Conservation (phyloP, 2,888 invertebrate genomes). For the Rotaria magnacalcarata region DNA sequence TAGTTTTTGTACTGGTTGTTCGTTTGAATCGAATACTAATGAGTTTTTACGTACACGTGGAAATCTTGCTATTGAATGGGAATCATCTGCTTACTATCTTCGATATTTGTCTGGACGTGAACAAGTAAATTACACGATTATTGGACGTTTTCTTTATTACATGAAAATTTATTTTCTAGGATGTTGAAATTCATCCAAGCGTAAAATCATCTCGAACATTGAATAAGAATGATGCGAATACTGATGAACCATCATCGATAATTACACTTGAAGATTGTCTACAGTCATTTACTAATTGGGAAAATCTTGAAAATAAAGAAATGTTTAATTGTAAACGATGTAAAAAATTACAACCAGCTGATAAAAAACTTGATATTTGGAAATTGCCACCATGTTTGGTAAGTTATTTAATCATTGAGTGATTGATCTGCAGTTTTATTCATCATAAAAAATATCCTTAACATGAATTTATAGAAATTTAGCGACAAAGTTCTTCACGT, state of each 20-base stretch:
- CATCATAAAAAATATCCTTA: too few relatives aligned
- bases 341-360: slow-evolving; percentile 71
- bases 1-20: slow-evolving; percentile 78
- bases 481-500: too few relatives aligned
- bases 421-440: too few relatives aligned
- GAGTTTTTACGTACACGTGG: slow-evolving; percentile 54
- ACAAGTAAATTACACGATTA: slow-evolving; percentile 61
- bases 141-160: not conserved
- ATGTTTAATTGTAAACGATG: slow-evolving; percentile 78
- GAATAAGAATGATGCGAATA: not conserved
- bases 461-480: too few relatives aligned
- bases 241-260: not conserved
- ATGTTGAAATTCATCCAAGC: not conserved
- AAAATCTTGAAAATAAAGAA: slow-evolving; percentile 69
- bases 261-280: slow-evolving; percentile 70
- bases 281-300: slow-evolving; percentile 72
- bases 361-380: slow-evolving; percentile 78
- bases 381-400: slow-evolving; percentile 76
- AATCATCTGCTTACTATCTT: slow-evolving; percentile 83
- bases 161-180: not conserved
- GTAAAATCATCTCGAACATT: not conserved
- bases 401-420: slow-evolving; percentile 50
- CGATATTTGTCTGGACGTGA: slow-evolving; percentile 76
- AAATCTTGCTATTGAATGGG: slow-evolving; percentile 82
- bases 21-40: slow-evolving; percentile 67